Evolutionary conservation across 2,888 invertebrate genomes (phyloP).

Genomic region (Laothoe populi): DNA sequence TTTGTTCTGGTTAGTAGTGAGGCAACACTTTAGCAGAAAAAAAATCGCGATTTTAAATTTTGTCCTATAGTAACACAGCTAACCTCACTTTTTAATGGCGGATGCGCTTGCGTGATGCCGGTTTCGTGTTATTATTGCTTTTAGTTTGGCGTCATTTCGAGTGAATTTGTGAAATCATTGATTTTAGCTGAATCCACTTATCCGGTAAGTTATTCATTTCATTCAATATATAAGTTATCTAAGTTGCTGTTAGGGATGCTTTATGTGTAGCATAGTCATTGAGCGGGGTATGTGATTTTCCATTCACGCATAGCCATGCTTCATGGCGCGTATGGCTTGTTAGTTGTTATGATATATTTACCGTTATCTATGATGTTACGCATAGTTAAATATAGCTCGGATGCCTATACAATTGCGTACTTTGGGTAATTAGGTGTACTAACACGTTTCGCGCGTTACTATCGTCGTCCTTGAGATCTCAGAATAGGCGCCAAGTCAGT

Average conservation of each 20-base stretch:
- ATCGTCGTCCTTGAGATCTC: conserved; percentile 66
- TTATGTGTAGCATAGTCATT: conserved; percentile 35
- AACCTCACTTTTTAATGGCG: conserved; percentile 76
- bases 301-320: conserved; percentile 71
- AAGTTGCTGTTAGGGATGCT: conserved; percentile 16
- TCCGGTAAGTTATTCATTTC: conserved; percentile 53
- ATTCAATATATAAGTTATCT: conserved; percentile 5
- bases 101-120: conserved; percentile 84
- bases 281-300: conserved; percentile 66
- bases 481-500: conserved; percentile 68
- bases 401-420: conserved; percentile 33
- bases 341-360: conserved; percentile 59
- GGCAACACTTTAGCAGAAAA: no score
- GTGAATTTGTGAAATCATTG: conserved; percentile 59
- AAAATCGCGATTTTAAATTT: neutral
- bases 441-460: conserved; percentile 56
- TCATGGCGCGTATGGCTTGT: conserved; percentile 68
- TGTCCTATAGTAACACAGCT: conserved; percentile 52
- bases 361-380: conserved; percentile 54
- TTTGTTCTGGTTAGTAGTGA: no score
- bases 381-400: conserved; percentile 43
- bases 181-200: conserved; percentile 52
- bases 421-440: conserved; percentile 42
- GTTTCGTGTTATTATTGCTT: conserved; percentile 77
- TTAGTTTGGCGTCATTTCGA: conserved; percentile 75